Percentiles rank a stretch among this genome's conserved stretches.
phyloP scores from a whole-genome alignment of 2,888 invertebrate species.

The Iselma pallidipennis region DNA sequence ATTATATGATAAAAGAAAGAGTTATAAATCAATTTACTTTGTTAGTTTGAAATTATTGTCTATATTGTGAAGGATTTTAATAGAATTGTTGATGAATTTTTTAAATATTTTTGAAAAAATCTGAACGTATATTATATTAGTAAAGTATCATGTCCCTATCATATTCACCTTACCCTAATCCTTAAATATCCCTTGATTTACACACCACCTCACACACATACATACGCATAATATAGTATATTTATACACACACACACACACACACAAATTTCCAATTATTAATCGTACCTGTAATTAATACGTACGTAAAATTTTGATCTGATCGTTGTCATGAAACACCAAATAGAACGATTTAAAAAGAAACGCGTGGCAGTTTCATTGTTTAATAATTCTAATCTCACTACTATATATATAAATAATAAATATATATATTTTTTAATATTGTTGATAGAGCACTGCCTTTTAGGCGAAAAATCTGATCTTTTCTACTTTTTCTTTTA shows the following conservation, averaged over 20 bases:
- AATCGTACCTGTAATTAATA: slow-evolving; percentile 6
- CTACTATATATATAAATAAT: slow-evolving; percentile 5
- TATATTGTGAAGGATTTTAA: slow-evolving; percentile 22
- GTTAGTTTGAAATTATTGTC: slow-evolving; percentile 25
- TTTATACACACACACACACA: slow-evolving; percentile 1
- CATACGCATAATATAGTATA: slow-evolving; percentile 9
- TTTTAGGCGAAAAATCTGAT: neutral
- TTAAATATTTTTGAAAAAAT: slow-evolving; percentile 1
- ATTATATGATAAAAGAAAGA: neutral
- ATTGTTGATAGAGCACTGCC: slow-evolving; percentile 5
- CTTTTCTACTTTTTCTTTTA: neutral
- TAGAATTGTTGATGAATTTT: slow-evolving; percentile 14
- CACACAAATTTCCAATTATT: slow-evolving; percentile 9
- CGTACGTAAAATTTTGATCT: neutral
- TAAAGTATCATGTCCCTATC: slow-evolving; percentile 13
- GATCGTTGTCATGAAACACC: neutral
- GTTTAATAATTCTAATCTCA: slow-evolving; percentile 15
- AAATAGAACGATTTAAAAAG: neutral
- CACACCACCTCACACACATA: slow-evolving; percentile 8
- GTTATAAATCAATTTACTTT: slow-evolving; percentile 3
- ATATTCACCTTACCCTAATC: too few relatives aligned
- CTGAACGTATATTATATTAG: slow-evolving; percentile 15
- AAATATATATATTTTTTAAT: neutral
- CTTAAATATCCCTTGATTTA: neutral
- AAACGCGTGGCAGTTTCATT: neutral